These are phyloP conservation scores for Prosopocoilus inquinatus DNA, from an alignment of 2,888 invertebrate genomes.

Conservation along the genomic window DNA sequence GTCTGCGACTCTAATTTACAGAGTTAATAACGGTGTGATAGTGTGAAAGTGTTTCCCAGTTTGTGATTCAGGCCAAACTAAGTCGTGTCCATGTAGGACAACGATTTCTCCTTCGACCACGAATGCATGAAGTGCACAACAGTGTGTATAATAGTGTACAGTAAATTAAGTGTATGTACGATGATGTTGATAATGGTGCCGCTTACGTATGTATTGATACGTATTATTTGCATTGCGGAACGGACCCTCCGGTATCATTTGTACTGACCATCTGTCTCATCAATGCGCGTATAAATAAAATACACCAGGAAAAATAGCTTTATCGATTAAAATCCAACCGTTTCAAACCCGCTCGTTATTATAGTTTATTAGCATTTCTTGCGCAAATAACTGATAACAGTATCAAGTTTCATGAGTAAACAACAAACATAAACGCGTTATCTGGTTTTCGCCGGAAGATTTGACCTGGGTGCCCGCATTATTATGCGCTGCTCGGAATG, in stretches of 20 bases:
- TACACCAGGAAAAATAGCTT: too few relatives aligned
- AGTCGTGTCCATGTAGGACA: conserved; percentile 28
- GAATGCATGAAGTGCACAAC: conserved; percentile 19
- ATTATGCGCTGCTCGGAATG: conserved; percentile 3
- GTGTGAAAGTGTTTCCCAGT: conserved; percentile 36
- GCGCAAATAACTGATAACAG: neutral
- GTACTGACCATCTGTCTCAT: neutral
- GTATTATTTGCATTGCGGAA: neutral
- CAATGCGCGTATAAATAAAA: too few relatives aligned
- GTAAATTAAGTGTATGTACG: neutral
- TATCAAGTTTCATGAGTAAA: neutral
- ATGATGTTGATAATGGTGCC: neutral
- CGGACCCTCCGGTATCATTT: neutral
- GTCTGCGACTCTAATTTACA: neutral
- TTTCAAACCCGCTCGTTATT: neutral
- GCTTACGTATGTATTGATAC: neutral
- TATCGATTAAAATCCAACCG: too few relatives aligned
- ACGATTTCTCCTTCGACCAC: conserved; percentile 32
- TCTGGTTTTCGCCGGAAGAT: too few relatives aligned
- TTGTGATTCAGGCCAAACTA: conserved; percentile 29
- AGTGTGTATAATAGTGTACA: conserved; percentile 1
- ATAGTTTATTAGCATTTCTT: neutral
- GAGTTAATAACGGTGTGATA: conserved; percentile 23
- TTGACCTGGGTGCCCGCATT: neutral
- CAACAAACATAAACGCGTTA: neutral